Percentiles rank a stretch among this genome's conserved stretches.
Evolutionary conservation across 1,140 invertebrate species (phyloP).

Genomic region (Aricia agestis): DNA sequence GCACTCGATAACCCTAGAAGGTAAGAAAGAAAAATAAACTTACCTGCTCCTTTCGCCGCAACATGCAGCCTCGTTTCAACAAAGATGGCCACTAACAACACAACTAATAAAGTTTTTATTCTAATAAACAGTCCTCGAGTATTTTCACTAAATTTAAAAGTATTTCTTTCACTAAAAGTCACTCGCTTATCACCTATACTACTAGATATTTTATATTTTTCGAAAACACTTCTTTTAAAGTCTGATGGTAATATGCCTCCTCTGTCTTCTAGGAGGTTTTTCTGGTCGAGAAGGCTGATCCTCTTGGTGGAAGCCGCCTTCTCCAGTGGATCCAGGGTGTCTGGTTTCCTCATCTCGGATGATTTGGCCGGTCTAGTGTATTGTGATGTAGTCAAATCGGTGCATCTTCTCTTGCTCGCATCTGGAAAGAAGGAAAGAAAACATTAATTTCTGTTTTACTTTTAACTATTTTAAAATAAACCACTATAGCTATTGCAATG

Average conservation of each 20-base stretch:
- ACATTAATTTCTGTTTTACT: too few species aligned
- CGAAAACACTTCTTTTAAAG: constrained; percentile 31
- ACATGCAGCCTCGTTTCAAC: constrained; percentile 48
- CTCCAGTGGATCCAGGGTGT: constrained; percentile 45
- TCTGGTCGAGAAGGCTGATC: constrained; percentile 57
- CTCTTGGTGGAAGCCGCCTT: constrained; percentile 50
- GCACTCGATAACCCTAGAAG: too few species aligned
- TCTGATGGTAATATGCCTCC: constrained; percentile 41
- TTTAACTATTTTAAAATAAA: too few species aligned
- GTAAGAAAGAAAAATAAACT: constrained; percentile 27
- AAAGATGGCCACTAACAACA: constrained; percentile 53
- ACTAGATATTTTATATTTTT: constrained; percentile 39
- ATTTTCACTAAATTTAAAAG: constrained; percentile 38
- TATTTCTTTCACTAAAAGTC: constrained; percentile 47
- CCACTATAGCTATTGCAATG: too few species aligned
- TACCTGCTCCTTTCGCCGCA: constrained; percentile 64
- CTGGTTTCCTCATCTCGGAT: constrained; percentile 41
- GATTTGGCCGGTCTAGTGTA: constrained; percentile 32
- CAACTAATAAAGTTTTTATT: constrained; percentile 56
- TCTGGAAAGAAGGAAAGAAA: constrained; percentile 51
- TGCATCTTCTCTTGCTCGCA: constrained; percentile 53
- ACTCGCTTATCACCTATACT: constrained; percentile 43
- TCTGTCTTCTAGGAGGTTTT: constrained; percentile 68
- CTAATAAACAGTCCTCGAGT: constrained; percentile 44
- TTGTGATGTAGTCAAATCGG: constrained; percentile 53